Percentiles rank a stretch among this genome's conserved stretches.
phyloP scores from a whole-genome alignment of 2,113 vertebrate genomes.

The Pithys albifrons region DNA sequence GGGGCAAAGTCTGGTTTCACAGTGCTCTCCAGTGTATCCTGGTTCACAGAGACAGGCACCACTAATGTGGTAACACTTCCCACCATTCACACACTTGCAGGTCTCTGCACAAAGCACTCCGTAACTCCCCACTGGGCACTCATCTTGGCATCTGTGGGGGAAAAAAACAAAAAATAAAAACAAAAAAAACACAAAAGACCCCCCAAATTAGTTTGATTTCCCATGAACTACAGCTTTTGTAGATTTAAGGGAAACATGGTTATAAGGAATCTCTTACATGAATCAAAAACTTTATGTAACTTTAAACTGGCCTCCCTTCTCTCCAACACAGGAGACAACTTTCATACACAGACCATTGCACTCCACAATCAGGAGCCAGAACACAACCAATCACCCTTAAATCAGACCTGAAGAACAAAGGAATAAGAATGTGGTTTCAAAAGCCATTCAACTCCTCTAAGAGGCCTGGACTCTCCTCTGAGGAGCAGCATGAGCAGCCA shows the following conservation, averaged over 20 bases:
- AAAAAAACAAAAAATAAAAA: neutral
- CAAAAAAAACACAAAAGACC: too few relatives aligned
- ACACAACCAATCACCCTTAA: neutral
- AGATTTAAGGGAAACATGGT: neutral
- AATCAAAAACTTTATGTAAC: neutral
- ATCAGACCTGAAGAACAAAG: neutral
- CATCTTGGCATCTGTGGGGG: constrained; percentile 87
- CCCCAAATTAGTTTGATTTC: neutral
- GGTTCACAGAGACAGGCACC: constrained; percentile 90
- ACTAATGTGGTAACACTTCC: constrained; percentile 89
- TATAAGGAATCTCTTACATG: neutral
- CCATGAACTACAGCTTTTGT: neutral
- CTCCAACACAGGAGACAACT: neutral
- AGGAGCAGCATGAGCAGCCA: too few relatives aligned
- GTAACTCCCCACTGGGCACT: constrained; percentile 88
- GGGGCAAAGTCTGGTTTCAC: constrained; percentile 85
- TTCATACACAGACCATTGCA: neutral
- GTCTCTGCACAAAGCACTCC: constrained; percentile 82
- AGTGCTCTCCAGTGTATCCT: constrained; percentile 86
- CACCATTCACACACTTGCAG: constrained; percentile 87
- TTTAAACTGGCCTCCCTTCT: neutral
- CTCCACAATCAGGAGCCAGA: neutral
- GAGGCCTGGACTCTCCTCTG: too few relatives aligned
- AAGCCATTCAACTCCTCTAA: too few relatives aligned
- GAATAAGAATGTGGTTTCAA: neutral